These are phyloP conservation scores for Alviniconcha marisindica DNA, from an alignment of 1,140 invertebrate genomes.

Conservation along the genomic window DNA sequence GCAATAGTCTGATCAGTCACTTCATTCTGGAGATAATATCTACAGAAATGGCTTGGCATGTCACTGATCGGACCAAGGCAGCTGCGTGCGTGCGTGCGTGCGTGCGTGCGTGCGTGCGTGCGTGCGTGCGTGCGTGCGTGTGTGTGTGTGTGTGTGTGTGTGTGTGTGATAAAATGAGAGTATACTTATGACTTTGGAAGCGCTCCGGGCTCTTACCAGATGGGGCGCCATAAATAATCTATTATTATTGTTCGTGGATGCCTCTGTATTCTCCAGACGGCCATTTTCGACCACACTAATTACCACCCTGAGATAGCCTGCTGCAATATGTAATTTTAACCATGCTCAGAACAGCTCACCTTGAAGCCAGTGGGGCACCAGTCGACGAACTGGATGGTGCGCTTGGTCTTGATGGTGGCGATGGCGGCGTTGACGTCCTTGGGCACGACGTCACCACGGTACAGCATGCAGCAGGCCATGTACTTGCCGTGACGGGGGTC, in stretches of 20 bases:
- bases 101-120: too few species aligned
- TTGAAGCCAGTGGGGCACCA: conserved; percentile 89
- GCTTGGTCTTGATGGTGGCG: conserved; percentile 86
- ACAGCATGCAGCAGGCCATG: conserved; percentile 83
- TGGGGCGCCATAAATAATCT: background rate
- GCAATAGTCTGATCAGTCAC: background rate
- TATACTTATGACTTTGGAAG: too few species aligned
- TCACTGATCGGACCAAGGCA: background rate
- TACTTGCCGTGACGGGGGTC: conserved; percentile 91
- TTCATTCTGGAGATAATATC: background rate
- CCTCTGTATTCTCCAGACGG: background rate
- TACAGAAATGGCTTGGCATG: background rate
- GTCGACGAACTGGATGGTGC: conserved; percentile 80
- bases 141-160: too few species aligned
- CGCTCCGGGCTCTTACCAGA: too few species aligned
- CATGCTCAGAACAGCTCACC: conserved; percentile 7
- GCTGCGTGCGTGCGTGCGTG: too few species aligned
- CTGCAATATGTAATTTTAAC: background rate
- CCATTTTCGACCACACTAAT: too few species aligned
- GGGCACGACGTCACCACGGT: conserved; percentile 76
- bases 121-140: too few species aligned
- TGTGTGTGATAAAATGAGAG: background rate
- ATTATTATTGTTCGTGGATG: background rate
- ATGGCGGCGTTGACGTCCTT: conserved; percentile 92
- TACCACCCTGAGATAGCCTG: too few species aligned